Base-by-base conservation (phyloP, 1,140 invertebrate species). In the Macrosteles quadrilineatus region DNA sequence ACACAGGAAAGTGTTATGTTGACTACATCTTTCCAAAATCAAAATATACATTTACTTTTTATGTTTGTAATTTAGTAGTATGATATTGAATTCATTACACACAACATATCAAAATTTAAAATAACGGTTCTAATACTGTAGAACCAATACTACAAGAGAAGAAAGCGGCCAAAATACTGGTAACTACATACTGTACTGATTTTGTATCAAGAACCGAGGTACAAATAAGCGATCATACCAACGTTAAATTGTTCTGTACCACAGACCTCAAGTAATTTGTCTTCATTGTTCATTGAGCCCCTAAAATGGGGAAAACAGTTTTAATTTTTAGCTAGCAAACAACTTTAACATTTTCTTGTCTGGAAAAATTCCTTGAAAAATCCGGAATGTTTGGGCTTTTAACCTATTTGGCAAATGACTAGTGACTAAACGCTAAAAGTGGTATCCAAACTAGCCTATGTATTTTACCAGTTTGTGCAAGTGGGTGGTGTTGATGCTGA, bases 381-480 rank as follows among this genome's bases (percentile, higher is more conserved):
- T 40, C 6, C 17, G 6, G 17, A 40, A 9, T 40, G 36, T 9
- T 40, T 9, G 6, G 36, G 6, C 6, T 9, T 6, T 40, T 9
- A 9, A 40, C 36, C 6, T 40, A 9, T 40, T 40, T 40, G 17
- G 36, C 6, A 9, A 40, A 17, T 40, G 6, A 17, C 6, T 40
- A 9, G 6, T 40, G 6, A 9, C 6, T 17, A 17, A 6, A 9
- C 36, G 6, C 6, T 9, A 17, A 40, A 6, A 40, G 17, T 40
- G 17, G 6, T 9, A 40, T 40, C 17, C 6, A 9, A 40, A 40
- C 17, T 40, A 9, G 6, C 17, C 3, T 59, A 59, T 11, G 71
- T 72, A n/a, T n/a, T n/a, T 76, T 81, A 91, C 90, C 79, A 97
- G 81, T 85, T 97, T 97, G 71, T 96, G 94, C 69, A 98, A 85